Evolutionary conservation across 1,140 invertebrate genomes (phyloP), one percentile per base, ranked within the genome.

Genomic region (Brachystomella parvula): DNA sequence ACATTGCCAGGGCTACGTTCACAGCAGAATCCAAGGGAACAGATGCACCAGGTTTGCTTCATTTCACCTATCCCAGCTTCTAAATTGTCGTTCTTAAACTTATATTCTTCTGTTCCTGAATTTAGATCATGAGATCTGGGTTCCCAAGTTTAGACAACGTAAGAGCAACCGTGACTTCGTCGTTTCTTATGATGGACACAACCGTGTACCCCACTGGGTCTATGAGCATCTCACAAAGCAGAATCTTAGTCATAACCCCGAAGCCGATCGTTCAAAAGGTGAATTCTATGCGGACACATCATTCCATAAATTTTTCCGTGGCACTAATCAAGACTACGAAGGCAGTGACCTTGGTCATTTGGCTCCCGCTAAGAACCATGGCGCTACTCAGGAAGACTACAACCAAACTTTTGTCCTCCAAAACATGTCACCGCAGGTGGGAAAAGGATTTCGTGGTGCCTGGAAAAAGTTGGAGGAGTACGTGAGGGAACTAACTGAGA

Each of bases 401-500:
- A 85, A 94, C 47, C 86, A 98, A 76, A 99, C 96, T 9, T 99
- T 99, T 76, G 83, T 85, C 63, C 79, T 98, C 0, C 90, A 89
- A 1, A 99, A 99, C 78, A 97, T 98, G 83, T 87, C 94, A 32
- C 96, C 96, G 15, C 96, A 96, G 84, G 92, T 98, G 33, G n/a
- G n/a, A n/a, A 96, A 96, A 0, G 83, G 84, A 74, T 99, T 99
- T 74, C 83, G 95, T 61, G 83, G 93, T 78, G 85, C 88, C 2
- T 98, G 94, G 94, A 96, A 96, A 77, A 81, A 84, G 39, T 78
- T 98, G 33, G 94, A 98, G 77, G 89, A 86, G 76, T 86, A 96
- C 81, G 89, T 94, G 0, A 82, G 96, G 66, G 87, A 87, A 70
- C 78, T 95, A 61, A 92, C 92, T 0, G 88, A 87, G 72, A 96